Evolutionary conservation across 2,113 vertebrate genomes (phyloP).

Genomic region (Ploceus nigricollis): DNA sequence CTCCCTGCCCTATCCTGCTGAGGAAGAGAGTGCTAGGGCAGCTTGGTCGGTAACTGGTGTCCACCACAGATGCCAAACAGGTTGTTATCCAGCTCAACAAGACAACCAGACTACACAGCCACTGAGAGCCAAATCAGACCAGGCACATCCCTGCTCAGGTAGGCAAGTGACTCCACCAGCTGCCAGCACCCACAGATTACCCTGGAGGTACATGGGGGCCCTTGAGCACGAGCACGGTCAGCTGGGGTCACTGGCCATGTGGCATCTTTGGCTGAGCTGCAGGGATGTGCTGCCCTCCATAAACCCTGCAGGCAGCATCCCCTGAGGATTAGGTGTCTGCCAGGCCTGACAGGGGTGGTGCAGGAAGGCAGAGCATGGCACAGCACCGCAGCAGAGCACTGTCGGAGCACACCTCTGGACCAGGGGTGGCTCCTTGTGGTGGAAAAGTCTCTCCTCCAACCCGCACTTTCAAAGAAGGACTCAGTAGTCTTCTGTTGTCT

Average conservation of each 20-base stretch:
- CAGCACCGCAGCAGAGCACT: background rate
- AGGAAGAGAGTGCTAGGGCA: background rate
- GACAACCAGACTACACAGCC: background rate
- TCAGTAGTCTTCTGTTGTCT: too few relatives aligned
- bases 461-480: too few relatives aligned
- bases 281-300: background rate
- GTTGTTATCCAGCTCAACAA: background rate
- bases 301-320: background rate
- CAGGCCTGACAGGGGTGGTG: background rate
- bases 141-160: background rate
- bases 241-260: background rate
- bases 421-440: too few relatives aligned
- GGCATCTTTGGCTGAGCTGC: background rate
- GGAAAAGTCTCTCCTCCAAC: too few relatives aligned
- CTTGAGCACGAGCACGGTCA: fast-evolving
- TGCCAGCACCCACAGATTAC: fast-evolving
- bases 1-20: background rate
- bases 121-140: background rate
- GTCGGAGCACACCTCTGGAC: too few relatives aligned
- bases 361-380: background rate
- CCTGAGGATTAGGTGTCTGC: background rate
- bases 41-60: background rate
- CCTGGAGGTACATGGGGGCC: too few relatives aligned
- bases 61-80: background rate
- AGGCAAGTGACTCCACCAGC: background rate